Evolutionary conservation across 2,888 invertebrate species (phyloP), one percentile per base, ranked within the genome.

Genomic region (Acleris sparsana): DNA sequence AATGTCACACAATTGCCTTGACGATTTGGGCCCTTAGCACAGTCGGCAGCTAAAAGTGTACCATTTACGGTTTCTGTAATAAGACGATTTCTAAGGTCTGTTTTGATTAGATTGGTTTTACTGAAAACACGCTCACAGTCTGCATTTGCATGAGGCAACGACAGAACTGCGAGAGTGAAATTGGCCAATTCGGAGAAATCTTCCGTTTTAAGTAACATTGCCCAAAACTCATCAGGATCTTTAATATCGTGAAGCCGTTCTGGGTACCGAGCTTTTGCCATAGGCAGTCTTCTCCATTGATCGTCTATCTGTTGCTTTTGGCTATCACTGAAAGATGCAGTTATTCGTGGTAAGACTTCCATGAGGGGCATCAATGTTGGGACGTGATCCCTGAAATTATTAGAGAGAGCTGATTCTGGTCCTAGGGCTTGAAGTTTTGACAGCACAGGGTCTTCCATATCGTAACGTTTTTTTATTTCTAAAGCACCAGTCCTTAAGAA

Each of bases 41-140:
- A n/a, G 1, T 46, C 46, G 16, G 46, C 11, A 46, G 46, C 46
- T n/a, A 46, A n/a, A 46, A 46, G 46, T n/a, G 46, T 46, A n/a
- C 46, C 46, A n/a, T 46, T 46, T n/a, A 46, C 46, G 3, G 46
- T 46, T 16, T 52, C 52, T 20, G 22, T 20, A 3, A 20, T 52
- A 20, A 52, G n/a, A 18, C 52, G 52, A 20, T 52, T 52, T 52
- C 29, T 52, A n/a, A 52, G 17, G 20, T 52, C 22, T 52, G 52
- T 20, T 20, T 46, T 46, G 16, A 52, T 52, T 52, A 52, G 5
- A 5, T 52, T 52, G 20, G 22, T 20, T 18, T 52, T 52, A 52
- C 52, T 52, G 17, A 52, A 52, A n/a, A 52, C 52, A 13, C 52
- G 52, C 52, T 25, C 52, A 20, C 52, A 52, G 29, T 52, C 29